These are phyloP conservation scores for Microtus ochrogaster DNA, from an alignment of 2,113 vertebrate species.

Conservation along the genomic window DNA sequence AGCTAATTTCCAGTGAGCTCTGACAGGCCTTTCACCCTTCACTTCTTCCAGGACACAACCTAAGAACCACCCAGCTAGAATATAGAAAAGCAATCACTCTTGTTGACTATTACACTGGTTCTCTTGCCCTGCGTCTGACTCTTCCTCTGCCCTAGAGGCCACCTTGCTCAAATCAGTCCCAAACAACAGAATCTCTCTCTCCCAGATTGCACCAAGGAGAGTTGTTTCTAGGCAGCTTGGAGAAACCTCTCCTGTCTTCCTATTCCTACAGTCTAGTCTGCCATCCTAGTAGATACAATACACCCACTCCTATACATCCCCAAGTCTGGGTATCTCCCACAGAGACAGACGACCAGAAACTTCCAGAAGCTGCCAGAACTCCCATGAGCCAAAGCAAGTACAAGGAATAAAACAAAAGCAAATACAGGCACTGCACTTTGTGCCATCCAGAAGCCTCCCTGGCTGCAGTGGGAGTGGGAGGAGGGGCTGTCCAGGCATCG, in stretches of 20 bases:
- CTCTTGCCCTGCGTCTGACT: neutral
- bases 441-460: constrained; percentile 21
- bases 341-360: neutral
- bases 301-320: neutral
- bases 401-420: neutral
- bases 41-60: neutral
- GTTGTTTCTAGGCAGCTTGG: neutral
- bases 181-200: neutral
- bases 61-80: neutral
- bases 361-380: neutral
- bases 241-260: neutral
- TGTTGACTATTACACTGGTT: neutral
- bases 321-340: neutral
- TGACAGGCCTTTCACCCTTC: too few species aligned
- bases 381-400: neutral
- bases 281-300: fast-evolving
- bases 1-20: neutral
- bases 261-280: neutral
- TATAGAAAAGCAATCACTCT: neutral
- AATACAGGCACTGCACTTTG: neutral
- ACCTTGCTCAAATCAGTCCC: neutral
- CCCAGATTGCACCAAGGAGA: neutral
- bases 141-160: neutral
- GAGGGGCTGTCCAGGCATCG: neutral
- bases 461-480: neutral